Base-by-base conservation (phyloP, 2,113 vertebrate genomes). In the Labrus mixtus region DNA sequence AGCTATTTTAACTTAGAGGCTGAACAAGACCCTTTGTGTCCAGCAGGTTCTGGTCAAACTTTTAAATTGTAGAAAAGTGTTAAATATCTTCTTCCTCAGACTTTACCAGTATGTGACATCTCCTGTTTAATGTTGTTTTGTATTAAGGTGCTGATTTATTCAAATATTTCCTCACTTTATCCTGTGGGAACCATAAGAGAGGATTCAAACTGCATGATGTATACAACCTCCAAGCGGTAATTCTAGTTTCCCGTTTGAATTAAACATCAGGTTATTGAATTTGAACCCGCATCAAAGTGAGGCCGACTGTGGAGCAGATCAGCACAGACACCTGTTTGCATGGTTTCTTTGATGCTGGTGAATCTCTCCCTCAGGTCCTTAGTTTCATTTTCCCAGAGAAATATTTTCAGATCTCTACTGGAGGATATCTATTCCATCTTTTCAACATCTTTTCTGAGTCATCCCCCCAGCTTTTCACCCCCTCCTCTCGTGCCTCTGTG, bases 391-490 rank as follows among this genome's bases (percentile, higher is more conserved):
- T 41, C 3, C 2, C 39, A 25, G n/a, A 73, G 61, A 74, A 54
- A 37, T 20, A 69, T 80, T 88, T 74, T 82, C 23, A 79, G 46
- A 81, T 71, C 20, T 51, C 43, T 48, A 54, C 71, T 81, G 68
- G 73, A 79, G 60, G 78, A 72, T 66, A 61, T 57, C 55, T 22
- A 78, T 79, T 83, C 36, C 50, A n/a, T 71, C 46, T 76, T 83
- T 80, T 80, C 46, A 54, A 17, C 61, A 70, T 62, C 78, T n/a
- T n/a, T n/a, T 79, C 41, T 0, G 37, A 22, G 53, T 55, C 58
- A 19, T 78, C 54, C 68, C 12, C 39, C 39, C 9, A 48, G 13
- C 59, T 46, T 39, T 80, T 55, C 63, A 61, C 64, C 43, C 55
- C 60, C 51, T 78, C 58, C 20, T 67, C 48, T 54, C 64, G 43